Evolutionary conservation across 1,140 invertebrate genomes (phyloP), one percentile per base, ranked within the genome.

Genomic region (Agrilus planipennis): DNA sequence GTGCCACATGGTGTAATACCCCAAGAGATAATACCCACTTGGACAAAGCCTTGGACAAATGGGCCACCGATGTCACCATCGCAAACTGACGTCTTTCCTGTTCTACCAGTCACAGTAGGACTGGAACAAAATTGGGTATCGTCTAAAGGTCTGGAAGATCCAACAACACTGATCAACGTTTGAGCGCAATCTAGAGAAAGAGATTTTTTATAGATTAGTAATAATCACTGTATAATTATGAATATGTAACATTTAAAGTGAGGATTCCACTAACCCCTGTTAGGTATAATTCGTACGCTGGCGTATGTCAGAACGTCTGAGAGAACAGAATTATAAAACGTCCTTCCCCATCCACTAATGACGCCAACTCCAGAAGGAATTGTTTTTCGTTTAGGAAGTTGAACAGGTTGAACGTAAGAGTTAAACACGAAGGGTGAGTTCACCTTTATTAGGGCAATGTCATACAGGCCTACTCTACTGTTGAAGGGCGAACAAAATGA

Each of bases 11-110:
- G 83, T 25, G 72, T 67, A 20, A 73, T 61, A 10, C 81, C 81
- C 76, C 78, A 84, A 1, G 81, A 84, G 0, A 82, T 79, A 9
- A 82, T 58, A 16, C 81, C 82, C 39, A 82, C 52, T 10, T 35
- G 1, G 32, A 46, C 14, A 47, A 56, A 38, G 50, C 49, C 34
- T 46, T 61, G 63, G 37, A 60, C 55, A 7, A 76, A 19, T 1
- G 73, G 72, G 3, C 74, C 73, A 17, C 74, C 74, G 2, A 70
- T 72, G 45, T 76, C 74, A 0, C 73, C 71, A 39, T 65, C 65
- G 39, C 71, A 74, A 2, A 64, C 68, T 25, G 67, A 46, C 12
- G 21, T 15, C 7, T 25, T 29, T 30, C 27, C 38, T n/a, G 16
- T 7, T 12, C n/a, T n/a, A n/a, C n/a, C n/a, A n/a, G n/a, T n/a